Evolutionary conservation across 2,113 vertebrate genomes (phyloP).

Genomic region (Daubentonia madagascariensis): DNA sequence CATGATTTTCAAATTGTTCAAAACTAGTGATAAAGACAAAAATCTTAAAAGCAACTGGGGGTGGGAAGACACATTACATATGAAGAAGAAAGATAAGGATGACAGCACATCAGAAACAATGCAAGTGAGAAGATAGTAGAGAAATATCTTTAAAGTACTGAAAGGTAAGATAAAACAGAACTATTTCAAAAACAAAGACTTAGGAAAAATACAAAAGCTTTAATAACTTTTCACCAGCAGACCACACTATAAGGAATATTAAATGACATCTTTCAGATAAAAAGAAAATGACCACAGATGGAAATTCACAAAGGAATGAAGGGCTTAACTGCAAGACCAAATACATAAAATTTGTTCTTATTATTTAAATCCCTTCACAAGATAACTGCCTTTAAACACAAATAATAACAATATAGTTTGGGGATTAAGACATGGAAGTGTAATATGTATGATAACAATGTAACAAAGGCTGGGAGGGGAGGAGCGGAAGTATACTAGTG

Average conservation of each 20-base stretch:
- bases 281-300: neutral
- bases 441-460: fast-evolving
- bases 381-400: neutral
- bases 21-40: neutral
- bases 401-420: fast-evolving
- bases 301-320: neutral
- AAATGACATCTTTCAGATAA: neutral
- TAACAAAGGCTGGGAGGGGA: neutral
- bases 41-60: neutral
- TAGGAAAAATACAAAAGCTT: neutral
- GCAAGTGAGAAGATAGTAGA: neutral
- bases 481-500: fast-evolving
- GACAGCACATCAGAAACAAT: neutral
- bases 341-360: neutral
- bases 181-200: neutral
- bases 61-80: neutral
- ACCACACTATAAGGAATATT: fast-evolving
- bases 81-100: neutral
- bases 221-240: neutral
- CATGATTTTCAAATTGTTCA: neutral
- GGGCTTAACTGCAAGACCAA: fast-evolving
- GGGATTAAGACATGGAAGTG: neutral
- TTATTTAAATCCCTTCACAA: neutral
- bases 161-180: neutral
- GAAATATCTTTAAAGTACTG: neutral